phyloP scores from a whole-genome alignment of 2,797 vertebrate genomes.

The Lycodopsis pacificus region DNA sequence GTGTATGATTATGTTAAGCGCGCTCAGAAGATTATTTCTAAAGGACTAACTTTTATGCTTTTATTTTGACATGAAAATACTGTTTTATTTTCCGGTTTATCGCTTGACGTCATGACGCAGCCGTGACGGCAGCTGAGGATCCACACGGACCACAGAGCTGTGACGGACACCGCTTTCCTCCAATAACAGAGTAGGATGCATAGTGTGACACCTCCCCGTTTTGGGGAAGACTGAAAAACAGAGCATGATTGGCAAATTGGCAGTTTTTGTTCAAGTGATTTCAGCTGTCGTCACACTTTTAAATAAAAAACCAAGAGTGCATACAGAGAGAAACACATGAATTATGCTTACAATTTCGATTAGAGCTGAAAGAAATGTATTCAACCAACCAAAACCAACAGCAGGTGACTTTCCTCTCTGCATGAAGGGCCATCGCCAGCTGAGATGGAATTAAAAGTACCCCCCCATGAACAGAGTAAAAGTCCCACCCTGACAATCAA shows the following conservation, averaged over 20 bases:
- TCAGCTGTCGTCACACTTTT: not conserved
- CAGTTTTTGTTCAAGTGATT: slow-evolving; percentile 31
- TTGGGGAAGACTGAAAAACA: slow-evolving; percentile 56
- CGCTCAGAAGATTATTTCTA: fast-evolving
- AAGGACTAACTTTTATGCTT: not conserved
- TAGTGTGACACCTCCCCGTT: slow-evolving; percentile 39
- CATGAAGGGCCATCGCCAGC: slow-evolving; percentile 7
- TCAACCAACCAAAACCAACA: slow-evolving; percentile 1
- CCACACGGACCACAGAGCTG: slow-evolving; percentile 46
- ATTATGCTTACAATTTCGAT: not conserved
- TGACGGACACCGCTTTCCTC: slow-evolving; percentile 73
- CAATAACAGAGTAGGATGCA: slow-evolving; percentile 70
- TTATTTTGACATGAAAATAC: slow-evolving; percentile 35
- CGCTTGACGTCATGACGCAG: slow-evolving; percentile 49
- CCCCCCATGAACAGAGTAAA: not conserved
- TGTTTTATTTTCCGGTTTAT: slow-evolving; percentile 33
- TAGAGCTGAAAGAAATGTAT: not conserved
- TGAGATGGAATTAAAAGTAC: not conserved
- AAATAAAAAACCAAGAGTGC: not conserved
- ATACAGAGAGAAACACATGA: not conserved
- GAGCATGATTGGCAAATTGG: slow-evolving; percentile 27
- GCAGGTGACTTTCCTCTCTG: not conserved
- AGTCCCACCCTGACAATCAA: not conserved
- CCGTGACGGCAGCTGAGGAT: slow-evolving; percentile 70
- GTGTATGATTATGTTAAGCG: fast-evolving